phyloP scores from a whole-genome alignment of 30 jellyfish, hydroid and myxozoan species.

The Pelagia noctiluca region DNA sequence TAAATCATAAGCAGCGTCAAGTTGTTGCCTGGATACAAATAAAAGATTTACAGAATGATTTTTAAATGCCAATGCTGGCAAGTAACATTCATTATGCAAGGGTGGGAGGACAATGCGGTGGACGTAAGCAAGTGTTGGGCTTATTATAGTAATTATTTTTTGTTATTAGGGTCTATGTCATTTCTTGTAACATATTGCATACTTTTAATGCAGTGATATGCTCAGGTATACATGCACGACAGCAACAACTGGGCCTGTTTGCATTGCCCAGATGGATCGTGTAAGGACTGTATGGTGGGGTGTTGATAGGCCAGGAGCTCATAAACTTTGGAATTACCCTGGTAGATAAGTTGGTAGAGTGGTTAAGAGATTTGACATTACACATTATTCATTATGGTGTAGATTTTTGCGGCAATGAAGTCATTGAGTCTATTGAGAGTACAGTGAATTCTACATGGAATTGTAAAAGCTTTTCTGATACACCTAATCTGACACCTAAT shows the following conservation, averaged over 20 bases:
- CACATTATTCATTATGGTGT: no score
- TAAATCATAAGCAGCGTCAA: constrained; percentile 73
- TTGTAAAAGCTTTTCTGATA: no score
- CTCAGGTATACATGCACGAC: neutral
- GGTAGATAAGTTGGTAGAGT: no score
- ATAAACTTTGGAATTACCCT: no score
- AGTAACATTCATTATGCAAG: constrained; percentile 6
- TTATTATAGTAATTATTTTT: constrained; percentile 8
- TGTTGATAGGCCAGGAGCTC: no score
- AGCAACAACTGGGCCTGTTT: neutral
- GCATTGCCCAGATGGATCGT: neutral
- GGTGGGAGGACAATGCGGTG: neutral
- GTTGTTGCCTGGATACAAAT: constrained; percentile 41
- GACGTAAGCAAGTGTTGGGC: neutral
- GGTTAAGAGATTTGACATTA: no score
- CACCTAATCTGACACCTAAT: no score
- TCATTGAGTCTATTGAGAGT: no score
- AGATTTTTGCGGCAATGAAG: no score
- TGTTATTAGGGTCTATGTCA: constrained; percentile 7
- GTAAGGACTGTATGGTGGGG: no score
- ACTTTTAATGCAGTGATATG: neutral
- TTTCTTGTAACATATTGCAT: neutral
- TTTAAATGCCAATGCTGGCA: constrained; percentile 20
- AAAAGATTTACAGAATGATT: constrained; percentile 48
- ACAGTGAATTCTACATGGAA: no score